These are phyloP conservation scores for Prosapia bicincta DNA, from an alignment of 2,888 invertebrate genomes.

Conservation along the genomic window DNA sequence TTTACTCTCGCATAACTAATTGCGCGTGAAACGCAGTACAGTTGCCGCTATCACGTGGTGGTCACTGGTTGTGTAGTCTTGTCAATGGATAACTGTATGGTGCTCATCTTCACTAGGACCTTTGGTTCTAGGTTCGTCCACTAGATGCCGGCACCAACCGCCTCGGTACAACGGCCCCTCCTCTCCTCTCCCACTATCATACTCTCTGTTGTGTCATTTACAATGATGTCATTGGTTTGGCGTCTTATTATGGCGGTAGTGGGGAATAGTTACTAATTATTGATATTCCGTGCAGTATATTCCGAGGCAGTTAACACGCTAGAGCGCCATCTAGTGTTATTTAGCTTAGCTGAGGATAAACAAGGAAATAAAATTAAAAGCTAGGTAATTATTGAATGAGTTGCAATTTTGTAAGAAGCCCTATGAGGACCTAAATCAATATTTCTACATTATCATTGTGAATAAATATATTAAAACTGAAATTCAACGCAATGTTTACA, in stretches of 20 bases:
- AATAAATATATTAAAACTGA: too few relatives aligned
- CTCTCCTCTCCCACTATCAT: background rate
- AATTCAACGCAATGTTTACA: too few relatives aligned
- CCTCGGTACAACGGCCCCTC: background rate
- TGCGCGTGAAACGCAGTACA: background rate
- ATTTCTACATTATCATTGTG: too few relatives aligned
- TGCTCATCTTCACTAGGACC: slow-evolving; percentile 23
- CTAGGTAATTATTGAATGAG: background rate
- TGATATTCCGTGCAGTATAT: background rate
- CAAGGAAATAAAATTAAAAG: background rate
- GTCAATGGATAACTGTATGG: slow-evolving; percentile 20
- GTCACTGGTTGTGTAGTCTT: background rate
- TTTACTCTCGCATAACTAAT: too few relatives aligned
- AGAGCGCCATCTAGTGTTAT: background rate
- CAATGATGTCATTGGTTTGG: slow-evolving; percentile 2
- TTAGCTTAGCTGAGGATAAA: background rate
- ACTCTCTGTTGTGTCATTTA: background rate
- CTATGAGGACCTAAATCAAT: too few relatives aligned
- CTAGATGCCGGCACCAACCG: slow-evolving; percentile 18
- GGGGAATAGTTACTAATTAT: background rate
- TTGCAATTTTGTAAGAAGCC: too few relatives aligned
- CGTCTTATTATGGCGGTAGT: background rate
- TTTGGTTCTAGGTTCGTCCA: slow-evolving; percentile 10
- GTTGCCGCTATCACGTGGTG: background rate
- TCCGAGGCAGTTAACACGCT: background rate